A percentile compares a stretch with the other conserved stretches of the same genome.
phyloP scores from a whole-genome alignment of 2,888 invertebrate species.

The Drosophila lacicola region DNA sequence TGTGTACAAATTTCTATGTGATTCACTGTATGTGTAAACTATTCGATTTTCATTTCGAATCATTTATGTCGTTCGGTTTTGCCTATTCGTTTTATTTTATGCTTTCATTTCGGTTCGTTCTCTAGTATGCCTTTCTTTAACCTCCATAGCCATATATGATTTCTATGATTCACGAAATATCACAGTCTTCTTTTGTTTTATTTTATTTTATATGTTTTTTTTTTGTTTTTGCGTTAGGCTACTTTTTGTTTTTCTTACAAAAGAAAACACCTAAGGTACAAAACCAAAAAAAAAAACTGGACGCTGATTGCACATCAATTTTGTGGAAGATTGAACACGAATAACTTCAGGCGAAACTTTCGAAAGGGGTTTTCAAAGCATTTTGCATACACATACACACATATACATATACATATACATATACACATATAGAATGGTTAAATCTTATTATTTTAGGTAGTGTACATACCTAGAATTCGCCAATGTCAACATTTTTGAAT shows the following conservation, averaged over 20 bases:
- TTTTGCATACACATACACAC: slow-evolving; percentile 17
- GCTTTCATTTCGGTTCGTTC: slow-evolving; percentile 16
- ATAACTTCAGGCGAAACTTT: slow-evolving; percentile 4
- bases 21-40: slow-evolving; percentile 84
- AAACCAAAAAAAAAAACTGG: not conserved
- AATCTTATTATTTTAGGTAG: slow-evolving; percentile 43
- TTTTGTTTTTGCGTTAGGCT: slow-evolving; percentile 33
- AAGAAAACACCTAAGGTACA: slow-evolving; percentile 2
- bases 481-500: slow-evolving; percentile 27
- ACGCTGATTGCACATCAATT: slow-evolving; percentile 14
- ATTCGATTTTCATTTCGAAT: slow-evolving; percentile 49
- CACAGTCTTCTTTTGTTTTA: slow-evolving; percentile 24
- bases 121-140: slow-evolving; percentile 39
- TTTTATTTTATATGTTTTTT: not conserved
- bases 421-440: slow-evolving; percentile 21
- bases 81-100: slow-evolving; percentile 4
- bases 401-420: slow-evolving; percentile 13
- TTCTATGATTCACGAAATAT: slow-evolving; percentile 41
- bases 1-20: slow-evolving; percentile 84
- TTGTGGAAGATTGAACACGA: slow-evolving; percentile 10
- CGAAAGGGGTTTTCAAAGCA: slow-evolving; percentile 16
- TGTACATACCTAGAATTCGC: slow-evolving; percentile 47
- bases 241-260: slow-evolving; percentile 10
- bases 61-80: slow-evolving; percentile 28
- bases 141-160: slow-evolving; percentile 33